These are phyloP conservation scores for Beris chalybata DNA, from an alignment of 2,888 invertebrate species.

Conservation along the genomic window DNA sequence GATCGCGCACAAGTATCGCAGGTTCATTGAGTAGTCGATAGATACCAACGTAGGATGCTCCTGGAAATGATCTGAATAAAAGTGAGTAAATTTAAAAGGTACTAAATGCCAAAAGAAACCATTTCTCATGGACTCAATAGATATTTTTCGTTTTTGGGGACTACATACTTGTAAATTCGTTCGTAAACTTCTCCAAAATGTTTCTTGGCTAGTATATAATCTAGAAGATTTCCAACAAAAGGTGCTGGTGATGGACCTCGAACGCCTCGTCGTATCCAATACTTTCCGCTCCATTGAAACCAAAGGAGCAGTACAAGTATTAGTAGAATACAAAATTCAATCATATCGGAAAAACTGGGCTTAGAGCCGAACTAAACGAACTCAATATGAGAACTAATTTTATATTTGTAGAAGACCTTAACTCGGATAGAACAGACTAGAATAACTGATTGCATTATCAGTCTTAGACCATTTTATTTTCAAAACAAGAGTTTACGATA, in stretches of 20 bases:
- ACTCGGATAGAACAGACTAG: too few relatives aligned
- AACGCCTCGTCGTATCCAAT: constrained; percentile 28
- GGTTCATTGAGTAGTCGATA: constrained; percentile 37
- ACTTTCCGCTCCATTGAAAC: constrained; percentile 24
- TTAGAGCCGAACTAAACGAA: too few relatives aligned
- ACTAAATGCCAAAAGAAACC: neutral
- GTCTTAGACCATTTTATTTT: too few relatives aligned
- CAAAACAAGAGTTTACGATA: too few relatives aligned
- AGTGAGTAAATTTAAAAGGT: neutral
- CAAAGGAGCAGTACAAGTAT: constrained; percentile 9
- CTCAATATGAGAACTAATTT: too few relatives aligned
- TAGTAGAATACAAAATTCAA: neutral
- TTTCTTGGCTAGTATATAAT: constrained; percentile 27
- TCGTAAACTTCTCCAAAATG: constrained; percentile 34
- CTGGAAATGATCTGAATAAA: constrained; percentile 31
- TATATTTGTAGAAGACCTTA: too few relatives aligned
- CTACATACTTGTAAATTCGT: constrained; percentile 31
- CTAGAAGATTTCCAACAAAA: constrained; percentile 31
- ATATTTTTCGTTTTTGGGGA: neutral
- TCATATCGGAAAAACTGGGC: neutral
- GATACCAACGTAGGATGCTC: constrained; percentile 38
- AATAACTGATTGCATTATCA: too few relatives aligned
- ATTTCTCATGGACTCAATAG: neutral
- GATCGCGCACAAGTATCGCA: constrained; percentile 37
- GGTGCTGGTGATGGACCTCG: constrained; percentile 24